Base-by-base conservation (phyloP, 92 coral and sea anemone genomes). In the Umimayanthus chanpuru region DNA sequence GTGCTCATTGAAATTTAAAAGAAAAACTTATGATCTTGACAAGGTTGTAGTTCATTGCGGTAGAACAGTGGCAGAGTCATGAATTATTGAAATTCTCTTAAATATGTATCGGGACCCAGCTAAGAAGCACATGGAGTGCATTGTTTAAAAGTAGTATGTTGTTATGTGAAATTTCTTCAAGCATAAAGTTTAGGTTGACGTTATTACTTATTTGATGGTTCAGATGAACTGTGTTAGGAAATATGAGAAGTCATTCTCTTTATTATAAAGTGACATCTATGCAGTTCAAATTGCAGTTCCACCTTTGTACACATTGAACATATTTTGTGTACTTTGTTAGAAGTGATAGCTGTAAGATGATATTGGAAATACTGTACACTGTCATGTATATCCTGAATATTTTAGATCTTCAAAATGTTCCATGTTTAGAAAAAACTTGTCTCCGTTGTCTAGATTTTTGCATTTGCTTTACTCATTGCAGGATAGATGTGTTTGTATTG, bases 251-350 rank as follows among this genome's bases (percentile, higher is more conserved):
- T 10, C 77, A 30, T 36, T 83, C 50, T 83, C 44, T 44, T 30
- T 41, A 30, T 47, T 43, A 49, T 8, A 4, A 14, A 83, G 64
- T 83, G 43, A 44, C 61, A 25, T 44, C 66, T n/a, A 4, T 39
- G 32, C 67, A 36, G 43, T 26, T n/a, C 49, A 83, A 68, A 18
- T 44, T 83, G 21, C 43, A 71, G 23, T 68, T 68, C 4, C 26
- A 68, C 55, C 50, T 83, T 70, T 68, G 77, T 83, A 70, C 66
- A 70, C 40, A 83, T 29, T 83, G 87, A 70, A 44, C 86, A 82
- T 47, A 21, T 70, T 83, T 70, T 70, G 43, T 83, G 78, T 68
- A 25, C 87, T 83, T 83, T 70, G 78, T 67, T 68, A n/a, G 23
- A 41, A 20, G 15, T 39, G 43, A 68, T 26, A 44, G 61, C 55